Evolutionary conservation across 1,140 invertebrate species (phyloP), one percentile per base, ranked within the genome.

Genomic region (Drosophila suzukii): DNA sequence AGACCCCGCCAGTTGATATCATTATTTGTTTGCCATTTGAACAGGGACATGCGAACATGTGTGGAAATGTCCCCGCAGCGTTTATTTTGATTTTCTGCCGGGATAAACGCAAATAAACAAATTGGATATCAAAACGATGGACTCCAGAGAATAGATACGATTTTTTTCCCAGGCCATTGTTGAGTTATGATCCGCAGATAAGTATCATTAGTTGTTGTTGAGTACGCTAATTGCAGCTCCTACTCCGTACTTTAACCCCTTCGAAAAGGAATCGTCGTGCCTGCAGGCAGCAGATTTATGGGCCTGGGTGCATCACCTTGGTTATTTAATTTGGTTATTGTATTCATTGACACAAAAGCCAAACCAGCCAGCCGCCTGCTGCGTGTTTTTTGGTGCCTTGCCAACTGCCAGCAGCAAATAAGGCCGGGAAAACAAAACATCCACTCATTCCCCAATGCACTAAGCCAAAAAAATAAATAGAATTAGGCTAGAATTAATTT

Each of bases 241-340:
- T 13, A 5, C 49, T 11, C 44, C 44, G 15, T 10, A 6, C 6
- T 44, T 34, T 70, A 81, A 86, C 63, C 82, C 78, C 70, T 66
- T 80, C 36, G 30, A 32, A 32, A 20, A 15, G 4, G 17, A 15
- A 0, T 17, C 55, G 13, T 36, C 51, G 60, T 20, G 49, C 56
- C 60, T 63, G 60, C 36, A 58, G 57, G 53, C 72, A 43, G 36
- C 55, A 58, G 72, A 76, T 76, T 62, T 79, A 62, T 57, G 70
- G 53, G 58, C 61, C 71, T 47, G 77, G 49, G 51, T 59, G 84
- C 63, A 84, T 89, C 85, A 78, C 84, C 84, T 89, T 84, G 84
- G 84, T 78, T 89, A 84, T 90, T 89, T 89, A 89, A 89, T 89
- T 89, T 89, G 85, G 84, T 89, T 89, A 89, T 89, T 89, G 84